Conservation (phyloP, 1,140 invertebrate genomes). For the Megalonaias nervosa region DNA sequence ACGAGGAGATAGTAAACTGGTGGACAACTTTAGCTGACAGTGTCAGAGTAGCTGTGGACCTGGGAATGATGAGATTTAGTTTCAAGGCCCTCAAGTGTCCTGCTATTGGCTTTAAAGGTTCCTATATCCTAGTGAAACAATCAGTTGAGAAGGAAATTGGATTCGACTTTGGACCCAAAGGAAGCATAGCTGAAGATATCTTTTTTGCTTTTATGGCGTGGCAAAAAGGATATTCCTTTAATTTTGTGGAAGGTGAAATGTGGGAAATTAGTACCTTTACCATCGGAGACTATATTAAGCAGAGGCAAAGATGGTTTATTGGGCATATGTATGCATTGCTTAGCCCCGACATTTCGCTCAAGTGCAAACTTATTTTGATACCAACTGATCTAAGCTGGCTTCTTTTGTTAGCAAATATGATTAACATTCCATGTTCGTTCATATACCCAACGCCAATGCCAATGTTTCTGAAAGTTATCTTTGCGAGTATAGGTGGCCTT, state of each 20-base stretch:
- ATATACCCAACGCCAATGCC: constrained; percentile 90
- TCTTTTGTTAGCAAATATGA: constrained; percentile 91
- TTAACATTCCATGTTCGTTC: constrained; percentile 86
- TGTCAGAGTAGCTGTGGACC: constrained; percentile 90
- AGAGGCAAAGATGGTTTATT: constrained; percentile 95
- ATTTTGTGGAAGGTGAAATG: constrained; percentile 82
- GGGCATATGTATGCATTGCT: constrained; percentile 95
- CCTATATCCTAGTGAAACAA: constrained; percentile 78
- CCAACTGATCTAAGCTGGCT: constrained; percentile 97
- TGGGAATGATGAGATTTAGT: constrained; percentile 96
- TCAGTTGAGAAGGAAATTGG: constrained; percentile 90
- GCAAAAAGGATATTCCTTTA: constrained; percentile 70
- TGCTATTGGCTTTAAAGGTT: constrained; percentile 93
- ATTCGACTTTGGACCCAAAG: constrained; percentile 95
- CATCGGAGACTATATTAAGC: constrained; percentile 94
- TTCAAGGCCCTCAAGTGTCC: constrained; percentile 95
- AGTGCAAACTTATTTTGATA: constrained; percentile 86
- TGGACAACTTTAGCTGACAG: constrained; percentile 85
- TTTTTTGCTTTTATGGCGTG: constrained; percentile 94
- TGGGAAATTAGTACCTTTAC: constrained; percentile 98
- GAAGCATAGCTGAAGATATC: constrained; percentile 96
- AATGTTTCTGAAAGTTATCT: constrained; percentile 81
- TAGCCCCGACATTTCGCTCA: constrained; percentile 86
- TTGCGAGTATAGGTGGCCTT: constrained; percentile 89
- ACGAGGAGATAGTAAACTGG: constrained; percentile 83